Evolutionary conservation across 1,140 invertebrate genomes (phyloP).

Genomic region (Trichonephila clavata): DNA sequence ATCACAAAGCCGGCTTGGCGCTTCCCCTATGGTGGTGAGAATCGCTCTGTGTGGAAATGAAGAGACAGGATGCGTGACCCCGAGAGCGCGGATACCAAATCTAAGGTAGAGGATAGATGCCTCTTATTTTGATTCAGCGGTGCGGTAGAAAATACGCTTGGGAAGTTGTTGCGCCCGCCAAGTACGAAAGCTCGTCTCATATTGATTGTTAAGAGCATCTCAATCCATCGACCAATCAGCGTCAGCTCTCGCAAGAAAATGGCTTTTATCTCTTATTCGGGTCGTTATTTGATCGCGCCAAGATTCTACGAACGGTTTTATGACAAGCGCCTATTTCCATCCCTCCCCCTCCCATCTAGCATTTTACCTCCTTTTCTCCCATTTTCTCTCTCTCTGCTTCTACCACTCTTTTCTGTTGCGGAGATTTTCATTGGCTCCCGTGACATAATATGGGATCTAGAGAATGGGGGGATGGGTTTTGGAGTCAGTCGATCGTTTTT

Average conservation of each 20-base stretch:
- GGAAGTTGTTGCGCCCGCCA: constrained; percentile 21
- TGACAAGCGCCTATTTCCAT: constrained; percentile 13
- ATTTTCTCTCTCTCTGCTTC: not conserved
- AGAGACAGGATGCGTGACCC: constrained; percentile 3
- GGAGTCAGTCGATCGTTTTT: not conserved
- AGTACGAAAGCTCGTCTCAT: constrained; percentile 10
- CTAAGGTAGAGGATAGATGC: not conserved
- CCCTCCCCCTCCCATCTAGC: not conserved
- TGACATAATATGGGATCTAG: not conserved
- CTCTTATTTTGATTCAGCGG: constrained; percentile 21
- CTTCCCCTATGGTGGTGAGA: not conserved
- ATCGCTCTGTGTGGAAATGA: not conserved
- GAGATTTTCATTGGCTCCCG: not conserved
- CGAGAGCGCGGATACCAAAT: constrained; percentile 1
- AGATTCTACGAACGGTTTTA: constrained; percentile 50
- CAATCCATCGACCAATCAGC: constrained; percentile 49
- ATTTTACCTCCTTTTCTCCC: not conserved
- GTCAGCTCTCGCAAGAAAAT: constrained; percentile 53
- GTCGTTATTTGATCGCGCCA: constrained; percentile 65
- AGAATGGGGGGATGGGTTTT: not conserved
- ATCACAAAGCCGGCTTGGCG: not conserved
- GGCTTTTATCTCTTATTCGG: constrained; percentile 48
- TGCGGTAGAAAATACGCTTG: not conserved
- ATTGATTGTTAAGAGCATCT: constrained; percentile 64
- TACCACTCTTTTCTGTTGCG: not conserved